Conservation (phyloP, 2,113 vertebrate species). For the Fulica atra region DNA sequence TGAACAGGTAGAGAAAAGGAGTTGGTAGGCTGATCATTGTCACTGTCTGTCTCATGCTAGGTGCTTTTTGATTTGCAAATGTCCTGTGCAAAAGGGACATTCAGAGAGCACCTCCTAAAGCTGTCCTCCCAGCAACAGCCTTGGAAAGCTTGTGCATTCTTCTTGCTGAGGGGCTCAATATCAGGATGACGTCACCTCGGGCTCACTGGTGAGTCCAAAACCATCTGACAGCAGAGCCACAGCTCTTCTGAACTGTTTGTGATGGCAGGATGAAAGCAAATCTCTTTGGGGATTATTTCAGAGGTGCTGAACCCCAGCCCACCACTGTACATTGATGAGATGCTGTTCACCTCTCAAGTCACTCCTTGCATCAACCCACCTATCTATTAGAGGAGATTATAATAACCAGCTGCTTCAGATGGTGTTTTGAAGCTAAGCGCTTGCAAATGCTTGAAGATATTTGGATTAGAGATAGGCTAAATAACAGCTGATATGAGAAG, state of each 20-base stretch:
- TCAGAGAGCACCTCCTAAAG: background rate
- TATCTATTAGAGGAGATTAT: background rate
- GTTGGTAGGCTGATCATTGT: background rate
- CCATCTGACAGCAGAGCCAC: rapidly evolving
- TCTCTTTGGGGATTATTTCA: background rate
- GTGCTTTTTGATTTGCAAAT: background rate
- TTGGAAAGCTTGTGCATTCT: background rate
- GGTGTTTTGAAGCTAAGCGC: background rate
- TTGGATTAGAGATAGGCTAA: slow-evolving; percentile 3
- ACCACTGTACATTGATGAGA: background rate
- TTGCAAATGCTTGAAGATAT: background rate
- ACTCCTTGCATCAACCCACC: background rate
- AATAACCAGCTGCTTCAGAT: background rate
- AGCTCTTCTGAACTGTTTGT: background rate
- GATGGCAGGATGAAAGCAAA: background rate
- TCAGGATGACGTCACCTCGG: background rate
- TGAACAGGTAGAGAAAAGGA: background rate
- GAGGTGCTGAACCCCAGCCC: background rate
- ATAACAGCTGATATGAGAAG: background rate
- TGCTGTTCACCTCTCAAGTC: background rate
- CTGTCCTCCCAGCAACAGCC: background rate
- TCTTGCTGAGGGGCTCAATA: background rate
- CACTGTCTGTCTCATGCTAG: background rate
- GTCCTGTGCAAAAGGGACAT: background rate
- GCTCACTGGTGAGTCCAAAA: background rate